Evolutionary conservation across 1,140 invertebrate genomes (phyloP).

Genomic region (Tyrophagus putrescentiae): DNA sequence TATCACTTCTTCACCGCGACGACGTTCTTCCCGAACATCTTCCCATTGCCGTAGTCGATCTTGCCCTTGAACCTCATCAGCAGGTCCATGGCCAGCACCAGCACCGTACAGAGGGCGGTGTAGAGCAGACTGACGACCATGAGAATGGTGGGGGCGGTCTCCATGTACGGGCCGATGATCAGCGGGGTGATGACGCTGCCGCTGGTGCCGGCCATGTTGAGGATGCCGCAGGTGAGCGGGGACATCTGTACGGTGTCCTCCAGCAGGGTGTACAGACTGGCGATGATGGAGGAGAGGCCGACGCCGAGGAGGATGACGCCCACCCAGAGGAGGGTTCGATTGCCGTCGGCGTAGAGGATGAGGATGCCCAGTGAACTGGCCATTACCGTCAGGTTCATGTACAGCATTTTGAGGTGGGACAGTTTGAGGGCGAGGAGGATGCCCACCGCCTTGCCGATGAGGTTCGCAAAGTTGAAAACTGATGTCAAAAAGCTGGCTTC

Average conservation of each 20-base stretch:
- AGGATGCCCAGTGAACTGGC: not conserved
- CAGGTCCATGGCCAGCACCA: not conserved
- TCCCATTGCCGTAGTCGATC: no score
- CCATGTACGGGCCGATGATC: not conserved
- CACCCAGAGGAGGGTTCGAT: not conserved
- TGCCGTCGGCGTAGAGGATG: not conserved
- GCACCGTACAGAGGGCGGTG: not conserved
- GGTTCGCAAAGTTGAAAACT: conserved; percentile 8
- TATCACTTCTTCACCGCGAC: no score
- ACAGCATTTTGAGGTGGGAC: conserved; percentile 6
- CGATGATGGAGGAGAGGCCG: not conserved
- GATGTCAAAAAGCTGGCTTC: not conserved
- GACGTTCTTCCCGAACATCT: no score
- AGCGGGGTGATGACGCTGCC: not conserved
- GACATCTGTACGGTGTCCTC: not conserved
- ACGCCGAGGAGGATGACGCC: not conserved
- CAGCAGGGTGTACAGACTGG: conserved; percentile 4
- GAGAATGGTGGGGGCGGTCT: not conserved
- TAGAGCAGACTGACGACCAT: not conserved
- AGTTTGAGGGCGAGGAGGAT: conserved; percentile 5
- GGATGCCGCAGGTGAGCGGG: not conserved
- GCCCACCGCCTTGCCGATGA: conserved; percentile 3
- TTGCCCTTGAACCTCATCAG: not conserved
- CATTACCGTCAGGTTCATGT: conserved; percentile 1
- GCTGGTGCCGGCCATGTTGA: not conserved